phyloP scores from a whole-genome alignment of 64 coral and sea anemone genomes.

The Montipora capricornis region DNA sequence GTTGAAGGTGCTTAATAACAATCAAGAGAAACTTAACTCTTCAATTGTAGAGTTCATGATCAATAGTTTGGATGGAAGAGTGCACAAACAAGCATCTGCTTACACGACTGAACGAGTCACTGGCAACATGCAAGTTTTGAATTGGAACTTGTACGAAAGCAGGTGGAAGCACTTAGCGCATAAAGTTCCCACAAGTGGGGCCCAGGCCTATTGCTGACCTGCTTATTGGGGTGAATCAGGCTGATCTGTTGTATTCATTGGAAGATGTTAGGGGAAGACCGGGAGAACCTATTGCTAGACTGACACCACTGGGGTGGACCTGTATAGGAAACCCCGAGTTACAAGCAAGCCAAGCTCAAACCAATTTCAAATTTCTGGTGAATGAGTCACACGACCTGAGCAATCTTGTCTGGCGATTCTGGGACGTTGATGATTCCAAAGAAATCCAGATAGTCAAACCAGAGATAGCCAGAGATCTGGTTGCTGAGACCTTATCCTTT shows the following conservation, averaged over 20 bases:
- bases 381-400: too few species aligned
- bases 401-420: too few species aligned
- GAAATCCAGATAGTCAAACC: constrained; percentile 38
- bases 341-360: too few species aligned
- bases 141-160: constrained; percentile 45
- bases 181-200: constrained; percentile 53
- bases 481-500: constrained; percentile 12
- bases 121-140: constrained; percentile 66
- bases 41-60: constrained; percentile 58
- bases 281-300: too few species aligned
- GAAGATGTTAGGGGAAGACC: too few species aligned
- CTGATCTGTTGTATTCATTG: constrained; percentile 64
- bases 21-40: constrained; percentile 18
- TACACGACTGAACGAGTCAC: constrained; percentile 61
- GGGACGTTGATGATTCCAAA: constrained; percentile 65
- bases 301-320: too few species aligned
- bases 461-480: constrained; percentile 33
- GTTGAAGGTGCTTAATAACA: constrained; percentile 43
- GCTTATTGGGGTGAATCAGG: constrained; percentile 72
- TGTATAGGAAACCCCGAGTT: too few species aligned
- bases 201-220: constrained; percentile 54
- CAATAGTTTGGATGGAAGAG: constrained; percentile 54
- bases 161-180: constrained; percentile 67
- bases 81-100: constrained; percentile 15
- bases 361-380: too few species aligned